Conservation (phyloP, 2,113 vertebrate species). For the Misgurnus anguillicaudatus region DNA sequence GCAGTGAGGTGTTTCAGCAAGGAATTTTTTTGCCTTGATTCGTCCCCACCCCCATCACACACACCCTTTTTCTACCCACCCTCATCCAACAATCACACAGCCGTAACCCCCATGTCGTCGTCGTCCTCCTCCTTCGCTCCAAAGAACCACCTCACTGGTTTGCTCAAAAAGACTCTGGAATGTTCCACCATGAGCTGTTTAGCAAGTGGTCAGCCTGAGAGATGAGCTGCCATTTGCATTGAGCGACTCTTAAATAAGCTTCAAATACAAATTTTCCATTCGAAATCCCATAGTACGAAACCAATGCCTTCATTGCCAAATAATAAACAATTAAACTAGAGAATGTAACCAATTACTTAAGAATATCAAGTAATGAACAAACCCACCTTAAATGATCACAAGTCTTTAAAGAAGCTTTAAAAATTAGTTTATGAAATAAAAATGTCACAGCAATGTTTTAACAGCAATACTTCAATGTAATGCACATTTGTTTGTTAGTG, state of each 20-base stretch:
- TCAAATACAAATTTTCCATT: background rate
- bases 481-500: too few relatives aligned
- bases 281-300: background rate
- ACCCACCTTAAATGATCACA: too few relatives aligned
- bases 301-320: background rate
- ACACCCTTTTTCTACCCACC: constrained; percentile 43
- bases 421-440: too few relatives aligned
- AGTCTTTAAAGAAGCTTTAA: too few relatives aligned
- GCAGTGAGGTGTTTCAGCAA: constrained; percentile 73
- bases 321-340: background rate
- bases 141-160: too few relatives aligned
- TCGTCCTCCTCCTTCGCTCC: constrained; percentile 57
- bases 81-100: constrained; percentile 63
- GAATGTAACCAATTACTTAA: background rate
- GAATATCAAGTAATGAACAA: too few relatives aligned
- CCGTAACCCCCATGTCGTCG: constrained; percentile 30
- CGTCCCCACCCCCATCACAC: constrained; percentile 55
- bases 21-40: constrained; percentile 68
- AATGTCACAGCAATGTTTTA: too few relatives aligned
- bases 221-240: constrained; percentile 42
- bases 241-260: background rate
- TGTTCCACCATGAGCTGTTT: constrained; percentile 67
- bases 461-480: too few relatives aligned
- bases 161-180: constrained; percentile 68
- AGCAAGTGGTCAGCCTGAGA: constrained; percentile 66